Evolutionary conservation across 1,140 invertebrate species (phyloP).

Genomic region (Yoshiicerus persimilis): DNA sequence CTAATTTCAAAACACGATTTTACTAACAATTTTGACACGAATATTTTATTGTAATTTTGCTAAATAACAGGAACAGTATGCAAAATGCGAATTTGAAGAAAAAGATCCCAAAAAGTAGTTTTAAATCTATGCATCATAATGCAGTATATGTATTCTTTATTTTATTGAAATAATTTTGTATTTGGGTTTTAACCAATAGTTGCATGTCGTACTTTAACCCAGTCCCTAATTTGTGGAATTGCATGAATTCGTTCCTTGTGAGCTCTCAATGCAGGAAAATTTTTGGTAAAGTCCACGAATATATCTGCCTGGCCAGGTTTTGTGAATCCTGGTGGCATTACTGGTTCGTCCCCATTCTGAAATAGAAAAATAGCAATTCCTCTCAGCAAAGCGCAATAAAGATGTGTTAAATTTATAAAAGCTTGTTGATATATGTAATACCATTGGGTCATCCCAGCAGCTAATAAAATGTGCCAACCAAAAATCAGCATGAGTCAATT

Average conservation of each 20-base stretch:
- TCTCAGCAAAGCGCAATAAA: neutral
- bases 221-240: slow-evolving; percentile 20
- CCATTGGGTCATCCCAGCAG: neutral
- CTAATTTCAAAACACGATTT: too few species aligned
- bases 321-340: neutral
- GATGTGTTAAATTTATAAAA: neutral
- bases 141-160: too few species aligned
- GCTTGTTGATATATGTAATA: neutral
- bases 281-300: neutral
- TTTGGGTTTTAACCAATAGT: neutral
- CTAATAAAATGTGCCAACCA: slow-evolving; percentile 20
- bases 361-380: neutral
- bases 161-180: too few species aligned
- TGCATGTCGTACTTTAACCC: neutral
- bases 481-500: slow-evolving; percentile 25
- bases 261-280: neutral
- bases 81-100: too few species aligned
- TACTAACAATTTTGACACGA: too few species aligned
- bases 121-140: too few species aligned
- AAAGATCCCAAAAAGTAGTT: too few species aligned
- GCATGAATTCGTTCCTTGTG: slow-evolving; percentile 4
- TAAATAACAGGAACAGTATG: too few species aligned
- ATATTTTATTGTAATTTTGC: too few species aligned
- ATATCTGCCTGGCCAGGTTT: neutral
- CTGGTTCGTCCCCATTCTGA: neutral